These are phyloP conservation scores for Garra rufa DNA, from an alignment of 2,113 vertebrate genomes.

Conservation along the genomic window DNA sequence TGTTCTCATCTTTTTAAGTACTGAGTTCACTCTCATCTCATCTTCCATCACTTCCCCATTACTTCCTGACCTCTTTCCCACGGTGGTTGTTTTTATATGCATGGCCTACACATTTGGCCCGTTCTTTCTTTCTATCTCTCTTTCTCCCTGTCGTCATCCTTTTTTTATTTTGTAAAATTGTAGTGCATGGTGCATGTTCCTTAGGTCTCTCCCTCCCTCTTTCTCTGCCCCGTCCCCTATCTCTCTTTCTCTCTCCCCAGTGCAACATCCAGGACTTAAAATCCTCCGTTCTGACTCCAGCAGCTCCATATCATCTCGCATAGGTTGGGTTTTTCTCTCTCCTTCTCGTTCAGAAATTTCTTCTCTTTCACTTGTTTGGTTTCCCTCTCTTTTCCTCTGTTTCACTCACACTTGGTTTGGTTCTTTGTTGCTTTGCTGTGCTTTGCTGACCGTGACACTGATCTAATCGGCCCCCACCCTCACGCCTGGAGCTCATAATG, in stretches of 20 bases:
- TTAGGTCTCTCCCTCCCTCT: slow-evolving; percentile 69
- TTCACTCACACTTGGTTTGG: slow-evolving; percentile 44
- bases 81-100: slow-evolving; percentile 45
- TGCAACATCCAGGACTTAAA: slow-evolving; percentile 94
- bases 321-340: slow-evolving; percentile 83
- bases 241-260: slow-evolving; percentile 81
- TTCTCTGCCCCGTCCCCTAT: slow-evolving; percentile 63
- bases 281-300: slow-evolving; percentile 93
- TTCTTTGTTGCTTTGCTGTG: slow-evolving; percentile 65
- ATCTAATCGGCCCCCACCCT: slow-evolving; percentile 61
- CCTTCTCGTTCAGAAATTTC: slow-evolving; percentile 52
- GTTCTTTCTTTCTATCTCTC: slow-evolving; percentile 47
- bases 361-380: slow-evolving; percentile 23
- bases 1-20: slow-evolving; percentile 27
- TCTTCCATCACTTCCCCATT: slow-evolving; percentile 22
- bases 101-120: slow-evolving; percentile 50
- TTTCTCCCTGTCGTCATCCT: slow-evolving; percentile 48
- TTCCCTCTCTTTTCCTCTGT: slow-evolving; percentile 12
- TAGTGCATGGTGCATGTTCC: slow-evolving; percentile 81
- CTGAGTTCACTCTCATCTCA: slow-evolving; percentile 24
- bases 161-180: slow-evolving; percentile 51
- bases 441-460: slow-evolving; percentile 72
- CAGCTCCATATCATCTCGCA: slow-evolving; percentile 92
- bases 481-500: slow-evolving; percentile 37
- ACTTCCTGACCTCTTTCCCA: slow-evolving; percentile 38